phyloP scores from a whole-genome alignment of 2,113 vertebrate genomes.

The Ia io region DNA sequence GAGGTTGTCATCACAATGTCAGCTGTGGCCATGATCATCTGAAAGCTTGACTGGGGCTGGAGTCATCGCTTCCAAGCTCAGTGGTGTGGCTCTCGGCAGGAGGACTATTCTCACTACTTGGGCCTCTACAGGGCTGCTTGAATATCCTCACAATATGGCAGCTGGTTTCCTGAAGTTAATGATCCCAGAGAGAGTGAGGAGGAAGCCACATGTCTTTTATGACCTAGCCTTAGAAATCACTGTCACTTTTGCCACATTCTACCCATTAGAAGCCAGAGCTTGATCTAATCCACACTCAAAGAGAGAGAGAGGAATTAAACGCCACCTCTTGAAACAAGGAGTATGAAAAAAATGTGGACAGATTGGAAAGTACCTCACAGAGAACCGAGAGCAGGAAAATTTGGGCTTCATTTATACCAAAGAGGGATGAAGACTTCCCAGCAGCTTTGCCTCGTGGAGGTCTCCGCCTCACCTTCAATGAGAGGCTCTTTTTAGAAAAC shows the following conservation, averaged over 20 bases:
- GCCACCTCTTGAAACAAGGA: neutral
- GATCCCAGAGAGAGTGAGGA: neutral
- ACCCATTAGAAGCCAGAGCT: neutral
- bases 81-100: neutral
- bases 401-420: neutral
- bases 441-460: neutral
- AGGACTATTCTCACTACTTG: fast-evolving
- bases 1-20: neutral
- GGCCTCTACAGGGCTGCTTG: neutral
- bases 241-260: neutral
- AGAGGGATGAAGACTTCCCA: neutral
- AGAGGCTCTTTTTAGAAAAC: neutral
- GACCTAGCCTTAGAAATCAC: neutral
- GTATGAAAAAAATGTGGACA: neutral
- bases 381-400: neutral
- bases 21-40: neutral
- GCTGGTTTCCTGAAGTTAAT: neutral
- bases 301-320: neutral
- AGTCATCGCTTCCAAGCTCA: neutral
- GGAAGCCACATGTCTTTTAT: neutral
- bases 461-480: neutral
- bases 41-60: neutral
- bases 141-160: neutral
- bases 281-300: neutral
- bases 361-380: neutral